These are phyloP conservation scores for Halcyon chelicuti DNA, from an alignment of 2,797 vertebrate species.

Conservation along the genomic window DNA sequence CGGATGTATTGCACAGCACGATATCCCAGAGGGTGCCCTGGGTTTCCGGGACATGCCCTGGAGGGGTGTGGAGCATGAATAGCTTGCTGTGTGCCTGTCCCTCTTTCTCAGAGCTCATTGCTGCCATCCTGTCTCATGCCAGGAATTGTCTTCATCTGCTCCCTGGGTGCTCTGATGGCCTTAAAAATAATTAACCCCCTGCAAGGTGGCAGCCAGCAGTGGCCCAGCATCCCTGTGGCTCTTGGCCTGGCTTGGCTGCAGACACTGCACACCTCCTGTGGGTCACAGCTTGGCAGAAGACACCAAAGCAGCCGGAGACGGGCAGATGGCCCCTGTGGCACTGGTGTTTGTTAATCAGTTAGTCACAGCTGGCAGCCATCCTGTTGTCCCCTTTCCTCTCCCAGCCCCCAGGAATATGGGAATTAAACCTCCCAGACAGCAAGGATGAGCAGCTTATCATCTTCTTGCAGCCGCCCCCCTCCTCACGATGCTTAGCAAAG, in stretches of 20 bases:
- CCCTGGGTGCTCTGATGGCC: not conserved
- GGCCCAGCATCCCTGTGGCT: not conserved
- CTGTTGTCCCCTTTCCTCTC: not conserved
- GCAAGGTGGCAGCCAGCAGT: not conserved
- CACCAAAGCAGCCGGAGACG: not conserved
- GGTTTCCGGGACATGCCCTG: not conserved
- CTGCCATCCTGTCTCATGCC: not conserved
- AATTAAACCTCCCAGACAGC: not conserved
- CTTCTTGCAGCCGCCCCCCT: not conserved
- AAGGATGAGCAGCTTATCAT: not conserved
- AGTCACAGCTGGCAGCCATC: not conserved
- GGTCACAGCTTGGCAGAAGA: not conserved
- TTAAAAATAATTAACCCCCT: conserved; percentile 22
- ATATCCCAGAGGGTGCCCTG: not conserved
- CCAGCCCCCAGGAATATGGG: not conserved
- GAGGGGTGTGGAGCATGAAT: not conserved
- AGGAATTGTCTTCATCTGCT: not conserved
- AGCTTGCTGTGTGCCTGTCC: not conserved
- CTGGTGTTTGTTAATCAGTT: conserved; percentile 12
- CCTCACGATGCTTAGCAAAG: fast-evolving
- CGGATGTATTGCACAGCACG: not conserved
- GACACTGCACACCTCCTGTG: fast-evolving
- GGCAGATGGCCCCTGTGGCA: conserved; percentile 2
- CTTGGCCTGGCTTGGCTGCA: not conserved
- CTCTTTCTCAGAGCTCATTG: not conserved